These are phyloP conservation scores for Proctacanthus coquilletti DNA, from an alignment of 1,140 invertebrate species.

Conservation along the genomic window DNA sequence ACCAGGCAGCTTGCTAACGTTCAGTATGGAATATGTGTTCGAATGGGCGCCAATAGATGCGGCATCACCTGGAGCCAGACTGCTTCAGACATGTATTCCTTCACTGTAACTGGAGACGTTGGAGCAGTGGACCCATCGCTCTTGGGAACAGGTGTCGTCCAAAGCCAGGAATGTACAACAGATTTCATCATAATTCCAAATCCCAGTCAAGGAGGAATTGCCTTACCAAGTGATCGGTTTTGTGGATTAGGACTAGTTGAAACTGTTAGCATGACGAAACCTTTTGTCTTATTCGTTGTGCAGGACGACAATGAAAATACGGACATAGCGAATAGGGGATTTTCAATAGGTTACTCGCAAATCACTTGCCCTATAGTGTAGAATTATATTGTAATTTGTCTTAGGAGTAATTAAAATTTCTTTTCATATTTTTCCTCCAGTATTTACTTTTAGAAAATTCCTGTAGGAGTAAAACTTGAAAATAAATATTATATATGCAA, in stretches of 20 bases:
- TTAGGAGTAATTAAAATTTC: no score
- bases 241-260: constrained; percentile 53
- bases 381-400: no score
- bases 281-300: constrained; percentile 56
- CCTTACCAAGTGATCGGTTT: constrained; percentile 43
- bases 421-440: not conserved
- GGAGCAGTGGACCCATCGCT: constrained; percentile 37
- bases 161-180: constrained; percentile 40
- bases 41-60: constrained; percentile 21
- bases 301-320: constrained; percentile 43
- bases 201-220: constrained; percentile 32
- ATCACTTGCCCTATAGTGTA: constrained; percentile 38
- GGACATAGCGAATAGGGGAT: constrained; percentile 55
- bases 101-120: constrained; percentile 52
- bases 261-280: constrained; percentile 49
- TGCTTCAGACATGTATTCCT: constrained; percentile 41
- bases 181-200: constrained; percentile 64
- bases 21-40: constrained; percentile 45
- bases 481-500: no score
- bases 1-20: constrained; percentile 56
- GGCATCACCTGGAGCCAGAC: constrained; percentile 27
- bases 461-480: no score
- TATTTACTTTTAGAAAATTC: no score
- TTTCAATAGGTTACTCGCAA: constrained; percentile 51
- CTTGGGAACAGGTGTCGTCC: constrained; percentile 35